Base-by-base conservation (phyloP, 2,113 vertebrate species). In the Etheostoma spectabile region DNA sequence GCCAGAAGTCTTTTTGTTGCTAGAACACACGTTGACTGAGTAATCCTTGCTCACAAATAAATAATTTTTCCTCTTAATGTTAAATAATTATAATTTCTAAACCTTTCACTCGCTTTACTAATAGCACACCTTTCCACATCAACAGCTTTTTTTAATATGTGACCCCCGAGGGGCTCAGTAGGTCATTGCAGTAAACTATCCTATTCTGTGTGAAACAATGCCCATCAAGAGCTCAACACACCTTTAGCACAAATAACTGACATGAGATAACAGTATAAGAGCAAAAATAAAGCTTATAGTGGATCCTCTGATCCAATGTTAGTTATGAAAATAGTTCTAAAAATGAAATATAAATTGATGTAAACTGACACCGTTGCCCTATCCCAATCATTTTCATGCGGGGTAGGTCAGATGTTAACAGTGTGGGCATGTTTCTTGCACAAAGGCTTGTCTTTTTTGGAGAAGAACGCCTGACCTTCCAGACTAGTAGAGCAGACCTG, bases 401-500 rank as follows among this genome's bases (percentile, higher is more conserved):
- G 21, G 21, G 33, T 5, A n/a, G 55, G 33, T 98, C 92, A 99
- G 91, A 98, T 92, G 90, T 97, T 97, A 89, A 99, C 82, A 42
- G 95, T 95, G 90, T 99, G 96, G 74, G 98, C 97, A 0, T 99
- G 98, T 85, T 99, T 99, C 96, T 99, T 99, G 96, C 98, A 99
- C 80, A 99, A 90, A 1, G 97, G 96, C 84, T 99, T 99, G 91
- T 99, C 97, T 86, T 99, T 99, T 93, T 99, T 99, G 86, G 97
- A 99, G 95, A 98, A 99, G 95, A 99, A 99, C 3, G 96, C 87
- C 85, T 99, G 98, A 66, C 98, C 97, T 90, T 99, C 97, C 95
- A 99, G 95, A 93, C 93, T 97, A 52, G 95, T 93, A 77, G 90
- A 97, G 91, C 98, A 99, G 11, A 99, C 96, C 98, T 94, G 64